Base-by-base conservation (phyloP, 2,888 invertebrate species). In the Lapara coniferarum region DNA sequence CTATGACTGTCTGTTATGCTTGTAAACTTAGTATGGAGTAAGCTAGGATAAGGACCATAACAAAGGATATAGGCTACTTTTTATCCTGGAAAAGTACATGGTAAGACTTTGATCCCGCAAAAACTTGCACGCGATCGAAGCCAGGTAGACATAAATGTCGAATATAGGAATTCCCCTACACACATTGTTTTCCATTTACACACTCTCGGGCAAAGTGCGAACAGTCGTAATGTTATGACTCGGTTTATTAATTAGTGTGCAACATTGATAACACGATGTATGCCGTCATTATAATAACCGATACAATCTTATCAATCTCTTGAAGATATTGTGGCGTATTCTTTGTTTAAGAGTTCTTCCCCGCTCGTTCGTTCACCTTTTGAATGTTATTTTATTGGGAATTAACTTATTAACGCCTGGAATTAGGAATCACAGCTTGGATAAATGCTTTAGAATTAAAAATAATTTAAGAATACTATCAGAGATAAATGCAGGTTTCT, bases 291-390 rank as follows among this genome's bases (percentile, higher is more conserved):
- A 25, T 12, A 56, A 25, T 25, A 16, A 10, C 16, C 10, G 14
- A 46, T 49, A 19, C 14, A 49, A 63, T 63, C 63, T 63, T 63
- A 63, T 63, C 63, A 63, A 46, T 7, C 46, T 49, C 49, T 63
- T 14, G 16, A 46, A 46, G 59, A 63, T 63, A 63, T 16, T 46
- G 59, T 44, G 44, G n/a, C 46, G 10, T 16, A 46, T 59, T 59
- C 16, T 46, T 59, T 59, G 59, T 59, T 46, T 16, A 46, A 8
- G 10, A 59, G 44, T 46, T 46, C 59, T 59, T 59, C 59, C 46
- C 59, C 44, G 8, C 14, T 16, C 7, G 44, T 59, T 12, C 44
- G 8, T 59, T 46, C 10, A 44, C 12, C 10, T 59, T 16, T n/a
- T 12, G 5, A 2, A 14, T 57, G 25, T 25, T 25, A n/a, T 10